Percentiles rank a stretch among this genome's conserved stretches.
Evolutionary conservation across 2,888 invertebrate genomes (phyloP).

Genomic region (Drosophila emarginata): DNA sequence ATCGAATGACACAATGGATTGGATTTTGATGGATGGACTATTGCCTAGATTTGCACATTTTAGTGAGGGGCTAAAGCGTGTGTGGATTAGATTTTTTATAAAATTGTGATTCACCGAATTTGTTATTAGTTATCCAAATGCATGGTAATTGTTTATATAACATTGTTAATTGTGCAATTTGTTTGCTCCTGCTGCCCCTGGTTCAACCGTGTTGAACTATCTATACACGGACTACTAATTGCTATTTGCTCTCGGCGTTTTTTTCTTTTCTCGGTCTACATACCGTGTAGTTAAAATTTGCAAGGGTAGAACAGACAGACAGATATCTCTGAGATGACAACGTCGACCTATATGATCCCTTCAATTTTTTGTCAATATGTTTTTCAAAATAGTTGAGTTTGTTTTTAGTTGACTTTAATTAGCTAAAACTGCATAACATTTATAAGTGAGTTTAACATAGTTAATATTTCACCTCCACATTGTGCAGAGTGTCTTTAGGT

Average conservation of each 20-base stretch:
- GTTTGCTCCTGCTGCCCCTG: slow-evolving; percentile 24
- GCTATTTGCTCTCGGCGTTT: slow-evolving; percentile 50
- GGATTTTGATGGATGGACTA: neutral
- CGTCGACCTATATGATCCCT: too few species aligned
- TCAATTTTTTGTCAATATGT: too few species aligned
- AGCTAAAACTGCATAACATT: neutral
- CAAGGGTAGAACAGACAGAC: neutral
- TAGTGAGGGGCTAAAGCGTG: neutral
- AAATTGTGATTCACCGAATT: neutral
- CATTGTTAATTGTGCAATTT: slow-evolving; percentile 58
- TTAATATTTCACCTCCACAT: neutral
- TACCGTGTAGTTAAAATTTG: neutral
- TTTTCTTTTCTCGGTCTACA: neutral
- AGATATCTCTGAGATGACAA: too few species aligned
- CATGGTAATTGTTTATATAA: slow-evolving; percentile 49
- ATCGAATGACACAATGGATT: slow-evolving; percentile 7
- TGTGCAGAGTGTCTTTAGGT: neutral
- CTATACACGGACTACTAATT: slow-evolving; percentile 45
- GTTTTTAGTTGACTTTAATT: too few species aligned
- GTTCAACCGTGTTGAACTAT: neutral
- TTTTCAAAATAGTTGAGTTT: too few species aligned
- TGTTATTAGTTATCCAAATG: neutral
- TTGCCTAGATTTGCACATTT: neutral
- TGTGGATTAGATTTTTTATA: neutral
- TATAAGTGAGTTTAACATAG: neutral